Percentiles rank a stretch among this genome's conserved stretches.
phyloP scores from a whole-genome alignment of 1,140 invertebrate species.

The Saccostrea echinata region DNA sequence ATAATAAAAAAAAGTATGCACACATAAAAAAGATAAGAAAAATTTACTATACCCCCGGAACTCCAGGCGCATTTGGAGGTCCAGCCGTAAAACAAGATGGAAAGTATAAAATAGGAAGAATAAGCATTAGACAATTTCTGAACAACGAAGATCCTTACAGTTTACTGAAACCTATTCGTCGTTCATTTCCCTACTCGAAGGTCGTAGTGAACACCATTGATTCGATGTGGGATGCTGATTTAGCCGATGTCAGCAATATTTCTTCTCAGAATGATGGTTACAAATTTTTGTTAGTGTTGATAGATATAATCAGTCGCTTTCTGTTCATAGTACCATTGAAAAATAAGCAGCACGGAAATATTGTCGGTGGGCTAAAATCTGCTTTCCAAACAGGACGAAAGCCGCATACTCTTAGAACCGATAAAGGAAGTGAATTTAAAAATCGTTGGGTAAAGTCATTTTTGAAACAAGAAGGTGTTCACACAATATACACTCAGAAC shows the following conservation, averaged over 20 bases:
- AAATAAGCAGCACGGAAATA: slow-evolving; percentile 38
- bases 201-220: slow-evolving; percentile 38
- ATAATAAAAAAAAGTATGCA: slow-evolving; percentile 31
- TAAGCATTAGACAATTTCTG: no score
- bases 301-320: no score
- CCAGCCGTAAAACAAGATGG: slow-evolving; percentile 43
- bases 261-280: no score
- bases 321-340: no score
- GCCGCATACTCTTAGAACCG: slow-evolving; percentile 27
- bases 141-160: no score
- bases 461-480: slow-evolving; percentile 39
- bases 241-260: slow-evolving; percentile 27
- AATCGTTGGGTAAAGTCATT: slow-evolving; percentile 40
- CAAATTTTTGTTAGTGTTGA: no score
- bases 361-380: slow-evolving; percentile 14
- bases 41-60: slow-evolving; percentile 23
- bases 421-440: slow-evolving; percentile 53
- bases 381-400: slow-evolving; percentile 32
- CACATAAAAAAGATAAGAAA: slow-evolving; percentile 19
- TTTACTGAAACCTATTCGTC: no score
- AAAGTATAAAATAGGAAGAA: no score
- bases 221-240: slow-evolving; percentile 45
- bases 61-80: slow-evolving; percentile 32
- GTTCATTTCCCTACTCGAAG: no score
- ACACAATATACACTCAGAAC: slow-evolving; percentile 41